phyloP scores from a whole-genome alignment of 2,888 invertebrate genomes.

The Caradrina clavipalpis region DNA sequence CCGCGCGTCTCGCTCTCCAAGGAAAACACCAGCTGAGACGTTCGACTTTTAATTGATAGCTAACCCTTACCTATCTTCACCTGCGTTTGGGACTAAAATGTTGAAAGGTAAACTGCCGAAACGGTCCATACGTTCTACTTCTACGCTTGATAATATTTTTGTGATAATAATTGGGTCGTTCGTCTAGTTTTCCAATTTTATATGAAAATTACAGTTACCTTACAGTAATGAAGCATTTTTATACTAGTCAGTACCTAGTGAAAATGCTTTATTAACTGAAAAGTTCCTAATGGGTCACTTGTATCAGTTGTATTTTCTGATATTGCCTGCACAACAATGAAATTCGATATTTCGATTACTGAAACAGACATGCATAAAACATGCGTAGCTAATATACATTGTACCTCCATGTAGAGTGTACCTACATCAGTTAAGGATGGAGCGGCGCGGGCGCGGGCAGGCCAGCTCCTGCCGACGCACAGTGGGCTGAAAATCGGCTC shows the following conservation, averaged over 20 bases:
- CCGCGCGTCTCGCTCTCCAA: conserved; percentile 74
- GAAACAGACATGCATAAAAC: conserved; percentile 50
- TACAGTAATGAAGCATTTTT: not conserved
- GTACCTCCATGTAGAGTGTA: conserved; percentile 60
- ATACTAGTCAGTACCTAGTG: too few species aligned
- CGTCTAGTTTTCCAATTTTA: too few species aligned
- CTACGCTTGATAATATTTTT: not conserved
- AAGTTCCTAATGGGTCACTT: not conserved
- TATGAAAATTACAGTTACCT: not conserved
- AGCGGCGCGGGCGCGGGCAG: conserved; percentile 55
- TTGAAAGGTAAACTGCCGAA: conserved; percentile 19
- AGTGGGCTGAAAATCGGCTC: too few species aligned
- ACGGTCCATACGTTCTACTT: not conserved
- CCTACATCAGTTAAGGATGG: conserved; percentile 72
- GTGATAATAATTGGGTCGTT: too few species aligned
- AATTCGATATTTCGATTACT: conserved; percentile 35
- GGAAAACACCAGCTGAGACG: conserved; percentile 86
- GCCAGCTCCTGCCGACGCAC: conserved; percentile 62
- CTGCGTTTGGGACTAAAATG: conserved; percentile 21
- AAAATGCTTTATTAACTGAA: not conserved
- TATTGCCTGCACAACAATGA: conserved; percentile 18
- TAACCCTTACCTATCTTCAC: conserved; percentile 59
- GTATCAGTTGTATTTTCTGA: conserved; percentile 1
- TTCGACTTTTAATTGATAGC: conserved; percentile 86
- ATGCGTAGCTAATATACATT: conserved; percentile 45